Base-by-base conservation (phyloP, 2,888 invertebrate species). In the Heterodera filipjevi region DNA sequence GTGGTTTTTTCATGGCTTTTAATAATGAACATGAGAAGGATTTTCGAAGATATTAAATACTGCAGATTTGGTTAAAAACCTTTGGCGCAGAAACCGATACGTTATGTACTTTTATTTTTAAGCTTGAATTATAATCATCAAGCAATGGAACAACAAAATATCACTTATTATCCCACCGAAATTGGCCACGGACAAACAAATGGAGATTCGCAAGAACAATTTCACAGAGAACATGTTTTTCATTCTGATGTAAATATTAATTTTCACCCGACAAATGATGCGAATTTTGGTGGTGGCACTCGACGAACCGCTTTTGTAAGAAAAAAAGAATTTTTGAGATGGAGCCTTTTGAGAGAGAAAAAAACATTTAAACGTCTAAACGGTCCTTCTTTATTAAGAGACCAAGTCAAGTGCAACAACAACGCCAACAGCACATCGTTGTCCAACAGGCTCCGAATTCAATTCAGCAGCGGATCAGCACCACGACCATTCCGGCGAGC, bases 91-190 rank as follows among this genome's bases (percentile, higher is more conserved):
- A n/a, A n/a, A n/a, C n/a, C n/a, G n/a, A n/a, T n/a, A n/a, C n/a
- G 44, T 44, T 44, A 44, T 14, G 3, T 19, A 14, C 49, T 8
- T 49, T 14, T 14, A 19, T 49, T 3, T 49, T 49, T 49, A 3
- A 16, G 10, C 3, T 14, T 14, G 16, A 49, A 14, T 49, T 49
- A 8, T n/a, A n/a, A n/a, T 49, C 19, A 16, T 3, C 49, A 49
- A 16, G 49, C 71, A 49, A 80, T 80, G 80, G 75, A 80, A 44
- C 75, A 76, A 33, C 68, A 68, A 27, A 80, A 80, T 59, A 80
- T 80, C 35, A 64, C 80, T 35, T 81, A 81, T 71, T 81, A 82
- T 32, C 77, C 76, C 16, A 77, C 82, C 27, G 66, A 44, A 35
- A 59, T 78, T 64, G 77, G 46, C n/a, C 77, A 77, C 10, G 33